Evolutionary conservation across 2,888 invertebrate species (phyloP).

Genomic region (Eupithecia vulgata): DNA sequence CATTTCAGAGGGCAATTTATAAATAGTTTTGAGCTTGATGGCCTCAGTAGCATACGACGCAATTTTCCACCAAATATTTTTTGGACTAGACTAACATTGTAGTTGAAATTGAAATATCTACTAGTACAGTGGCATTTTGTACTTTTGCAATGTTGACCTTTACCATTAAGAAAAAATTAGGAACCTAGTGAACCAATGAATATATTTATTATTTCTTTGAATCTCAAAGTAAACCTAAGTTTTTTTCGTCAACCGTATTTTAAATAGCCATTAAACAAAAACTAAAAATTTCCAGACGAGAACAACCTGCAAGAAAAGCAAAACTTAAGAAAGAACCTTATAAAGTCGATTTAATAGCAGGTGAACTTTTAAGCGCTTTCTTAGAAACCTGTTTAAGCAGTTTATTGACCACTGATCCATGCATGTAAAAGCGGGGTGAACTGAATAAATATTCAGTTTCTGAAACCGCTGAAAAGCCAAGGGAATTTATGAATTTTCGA

Average conservation of each 20-base stretch:
- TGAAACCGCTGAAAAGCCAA: constrained; percentile 20
- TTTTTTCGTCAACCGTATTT: background rate
- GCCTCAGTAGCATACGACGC: constrained; percentile 2
- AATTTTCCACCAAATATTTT: background rate
- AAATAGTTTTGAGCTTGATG: constrained; percentile 25
- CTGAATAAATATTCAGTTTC: constrained; percentile 25
- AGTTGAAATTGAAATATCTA: background rate
- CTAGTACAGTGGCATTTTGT: background rate
- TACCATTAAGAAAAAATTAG: background rate
- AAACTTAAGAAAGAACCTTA: background rate
- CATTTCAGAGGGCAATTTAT: constrained; percentile 38
- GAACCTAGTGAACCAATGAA: no score
- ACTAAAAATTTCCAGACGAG: background rate
- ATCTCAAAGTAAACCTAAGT: background rate
- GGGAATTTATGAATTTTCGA: constrained; percentile 26
- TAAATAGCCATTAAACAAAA: background rate
- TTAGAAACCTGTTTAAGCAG: constrained; percentile 1
- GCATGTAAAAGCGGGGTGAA: constrained; percentile 17
- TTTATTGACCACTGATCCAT: constrained; percentile 16
- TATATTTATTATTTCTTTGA: background rate
- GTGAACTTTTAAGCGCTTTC: constrained; percentile 4
- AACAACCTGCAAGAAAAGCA: background rate
- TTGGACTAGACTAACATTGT: background rate
- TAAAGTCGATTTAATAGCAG: background rate
- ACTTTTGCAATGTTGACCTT: background rate